Conservation (phyloP, 2,113 vertebrate genomes). For the Scalopus aquaticus region DNA sequence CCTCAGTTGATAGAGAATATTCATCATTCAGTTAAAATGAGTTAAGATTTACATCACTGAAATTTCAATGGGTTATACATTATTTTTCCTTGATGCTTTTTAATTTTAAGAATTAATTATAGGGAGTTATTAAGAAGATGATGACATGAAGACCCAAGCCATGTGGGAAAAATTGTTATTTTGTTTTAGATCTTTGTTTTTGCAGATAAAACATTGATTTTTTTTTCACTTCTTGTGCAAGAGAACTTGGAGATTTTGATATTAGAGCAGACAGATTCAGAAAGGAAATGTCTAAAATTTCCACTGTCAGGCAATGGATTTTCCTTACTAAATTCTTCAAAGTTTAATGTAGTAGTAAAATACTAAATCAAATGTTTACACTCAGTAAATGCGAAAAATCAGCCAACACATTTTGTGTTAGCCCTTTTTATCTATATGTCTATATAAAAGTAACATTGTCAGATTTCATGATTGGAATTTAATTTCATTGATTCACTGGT, state of each 20-base stretch:
- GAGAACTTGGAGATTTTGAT: background rate
- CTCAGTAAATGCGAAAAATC: conserved; percentile 37
- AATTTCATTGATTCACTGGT: conserved; percentile 50
- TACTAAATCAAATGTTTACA: background rate
- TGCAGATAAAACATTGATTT: background rate
- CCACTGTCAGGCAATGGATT: background rate
- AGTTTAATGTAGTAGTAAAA: conserved; percentile 34
- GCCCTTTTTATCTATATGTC: background rate
- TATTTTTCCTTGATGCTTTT: conserved; percentile 2
- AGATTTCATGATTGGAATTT: background rate
- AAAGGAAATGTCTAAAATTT: background rate
- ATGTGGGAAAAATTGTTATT: background rate
- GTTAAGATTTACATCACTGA: background rate
- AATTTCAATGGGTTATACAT: background rate
- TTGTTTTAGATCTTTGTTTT: conserved; percentile 31
- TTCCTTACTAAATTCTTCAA: conserved; percentile 28
- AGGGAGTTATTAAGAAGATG: background rate
- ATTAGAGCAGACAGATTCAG: background rate
- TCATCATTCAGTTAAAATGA: background rate
- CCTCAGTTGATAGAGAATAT: background rate
- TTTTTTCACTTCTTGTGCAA: background rate
- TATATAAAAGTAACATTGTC: background rate
- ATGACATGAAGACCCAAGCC: background rate
- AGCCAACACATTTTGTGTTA: background rate
- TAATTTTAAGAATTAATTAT: conserved; percentile 30